Percentiles rank a stretch among this genome's conserved stretches.
Evolutionary conservation across 2,888 invertebrate genomes (phyloP).

Genomic region (Brachyopa scutellaris): DNA sequence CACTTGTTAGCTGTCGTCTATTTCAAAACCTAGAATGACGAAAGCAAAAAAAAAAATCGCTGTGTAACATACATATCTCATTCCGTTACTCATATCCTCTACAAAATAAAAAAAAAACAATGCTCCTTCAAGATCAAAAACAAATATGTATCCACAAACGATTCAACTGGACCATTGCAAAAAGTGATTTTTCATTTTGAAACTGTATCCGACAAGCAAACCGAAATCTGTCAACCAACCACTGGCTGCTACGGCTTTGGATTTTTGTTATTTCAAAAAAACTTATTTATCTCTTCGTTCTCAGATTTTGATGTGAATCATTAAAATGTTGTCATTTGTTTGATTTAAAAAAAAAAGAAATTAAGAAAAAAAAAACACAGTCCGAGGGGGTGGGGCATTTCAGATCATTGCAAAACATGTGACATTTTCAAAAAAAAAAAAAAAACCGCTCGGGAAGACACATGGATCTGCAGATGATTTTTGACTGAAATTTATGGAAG

Average conservation of each 20-base stretch:
- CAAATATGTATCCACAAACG: constrained; percentile 10
- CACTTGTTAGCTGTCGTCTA: too few species aligned
- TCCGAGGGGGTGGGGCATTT: constrained; percentile 4
- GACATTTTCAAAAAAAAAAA: constrained; percentile 14
- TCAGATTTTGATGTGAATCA: constrained; percentile 60
- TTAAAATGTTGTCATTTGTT: constrained; percentile 69
- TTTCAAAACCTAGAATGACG: too few species aligned
- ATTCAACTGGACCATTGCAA: constrained; percentile 48
- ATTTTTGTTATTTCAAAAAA: constrained; percentile 14
- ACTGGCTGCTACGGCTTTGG: constrained; percentile 25
- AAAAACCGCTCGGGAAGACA: constrained; percentile 6
- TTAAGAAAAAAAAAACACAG: too few species aligned
- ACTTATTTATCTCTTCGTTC: constrained; percentile 37
- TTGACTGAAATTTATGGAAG: constrained; percentile 41
- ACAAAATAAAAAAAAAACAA: too few species aligned
- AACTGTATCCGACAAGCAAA: constrained; percentile 11
- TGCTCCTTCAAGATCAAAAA: too few species aligned
- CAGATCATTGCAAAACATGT: constrained; percentile 37
- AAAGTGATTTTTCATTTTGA: constrained; percentile 60
- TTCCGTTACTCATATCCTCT: too few species aligned
- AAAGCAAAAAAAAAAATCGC: too few species aligned
- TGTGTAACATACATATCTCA: too few species aligned
- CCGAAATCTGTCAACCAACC: constrained; percentile 27
- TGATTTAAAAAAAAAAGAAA: constrained; percentile 40
- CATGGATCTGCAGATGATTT: constrained; percentile 50